Base-by-base conservation (phyloP, 2,113 vertebrate species). In the Trogon surrucura region DNA sequence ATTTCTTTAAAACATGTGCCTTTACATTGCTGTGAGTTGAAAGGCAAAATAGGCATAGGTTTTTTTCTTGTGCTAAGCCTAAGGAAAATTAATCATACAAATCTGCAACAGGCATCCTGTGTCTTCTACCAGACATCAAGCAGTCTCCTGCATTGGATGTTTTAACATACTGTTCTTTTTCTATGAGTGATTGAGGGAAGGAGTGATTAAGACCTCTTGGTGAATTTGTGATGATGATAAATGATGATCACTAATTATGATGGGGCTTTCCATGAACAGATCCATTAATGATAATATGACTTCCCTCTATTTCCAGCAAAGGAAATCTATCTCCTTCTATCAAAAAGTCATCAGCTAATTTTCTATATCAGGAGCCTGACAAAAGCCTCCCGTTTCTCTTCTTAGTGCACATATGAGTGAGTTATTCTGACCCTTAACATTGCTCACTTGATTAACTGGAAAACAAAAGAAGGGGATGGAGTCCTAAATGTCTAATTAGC, bases 201-300 rank as follows among this genome's bases (percentile, higher is more conserved):
- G 5, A 79, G 48, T 29, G 41, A 87, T 91, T 92, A 92, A 16
- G 48, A 78, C 79, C 86, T 89, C 60, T 48, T 79, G 57, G 69
- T 83, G 53, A 87, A 93, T 84, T 60, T 57, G 38, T 72, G 80
- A 74, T 91, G 88, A 86, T 78, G 67, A 80, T 60, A 80, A 89
- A 93, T 80, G 53, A 88, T 81, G 69, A 84, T 84, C 41, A 71
- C 86, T 95, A 92, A 81, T 80, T 95, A 71, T 67, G 60, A 88
- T 44, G 47, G 51, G 34, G 34, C 16, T 85, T 92, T 95, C 80
- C 38, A 64, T 61, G 80, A 89, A 73, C 71, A 88, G 60, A 80
- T 83, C 54, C 88, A 74, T 94, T 91, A 89, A 79, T 50, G 41
- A 9, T 95, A 88, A 70, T 88, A 80, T 18, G 50, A 78, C 19